A percentile compares a stretch with the other conserved stretches of the same genome.
Conservation (phyloP, 2,888 invertebrate species). For the Volucella inflata region DNA sequence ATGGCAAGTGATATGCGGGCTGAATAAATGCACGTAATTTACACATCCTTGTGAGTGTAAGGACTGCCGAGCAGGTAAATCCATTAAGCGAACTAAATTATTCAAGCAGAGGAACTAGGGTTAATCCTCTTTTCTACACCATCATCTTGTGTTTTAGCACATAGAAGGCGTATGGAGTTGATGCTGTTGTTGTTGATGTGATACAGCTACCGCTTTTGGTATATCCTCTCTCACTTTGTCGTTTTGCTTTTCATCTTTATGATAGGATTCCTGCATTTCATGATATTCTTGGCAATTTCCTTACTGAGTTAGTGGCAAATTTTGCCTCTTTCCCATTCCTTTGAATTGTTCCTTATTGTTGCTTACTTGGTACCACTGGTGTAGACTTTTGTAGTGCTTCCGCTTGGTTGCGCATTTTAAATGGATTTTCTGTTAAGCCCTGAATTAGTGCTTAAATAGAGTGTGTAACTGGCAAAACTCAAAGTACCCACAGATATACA, state of each 20-base stretch:
- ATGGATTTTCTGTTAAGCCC: slow-evolving; percentile 5
- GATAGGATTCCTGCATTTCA: slow-evolving; percentile 37
- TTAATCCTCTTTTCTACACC: slow-evolving; percentile 49
- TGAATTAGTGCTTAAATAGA: not conserved
- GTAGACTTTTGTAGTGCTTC: slow-evolving; percentile 4
- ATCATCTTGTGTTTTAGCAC: slow-evolving; percentile 27
- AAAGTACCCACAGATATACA: not conserved
- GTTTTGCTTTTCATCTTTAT: not conserved
- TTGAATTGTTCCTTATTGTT: not conserved
- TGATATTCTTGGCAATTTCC: slow-evolving; percentile 40
- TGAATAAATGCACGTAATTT: slow-evolving; percentile 68
- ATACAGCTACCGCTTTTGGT: not conserved
- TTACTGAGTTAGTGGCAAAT: slow-evolving; percentile 16
- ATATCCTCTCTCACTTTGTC: no score
- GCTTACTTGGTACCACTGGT: not conserved
- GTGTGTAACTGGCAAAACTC: not conserved
- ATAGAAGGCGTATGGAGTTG: not conserved
- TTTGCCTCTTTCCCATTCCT: not conserved
- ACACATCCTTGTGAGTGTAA: slow-evolving; percentile 49
- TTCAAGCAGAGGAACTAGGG: slow-evolving; percentile 46
- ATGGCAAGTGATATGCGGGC: slow-evolving; percentile 56
- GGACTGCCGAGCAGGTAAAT: slow-evolving; percentile 62
- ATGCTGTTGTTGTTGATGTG: slow-evolving; percentile 29
- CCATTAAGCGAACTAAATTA: slow-evolving; percentile 66
- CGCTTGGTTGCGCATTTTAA: slow-evolving; percentile 35